Evolutionary conservation across 2,888 invertebrate genomes (phyloP).

Genomic region (Athrips mouffetella): DNA sequence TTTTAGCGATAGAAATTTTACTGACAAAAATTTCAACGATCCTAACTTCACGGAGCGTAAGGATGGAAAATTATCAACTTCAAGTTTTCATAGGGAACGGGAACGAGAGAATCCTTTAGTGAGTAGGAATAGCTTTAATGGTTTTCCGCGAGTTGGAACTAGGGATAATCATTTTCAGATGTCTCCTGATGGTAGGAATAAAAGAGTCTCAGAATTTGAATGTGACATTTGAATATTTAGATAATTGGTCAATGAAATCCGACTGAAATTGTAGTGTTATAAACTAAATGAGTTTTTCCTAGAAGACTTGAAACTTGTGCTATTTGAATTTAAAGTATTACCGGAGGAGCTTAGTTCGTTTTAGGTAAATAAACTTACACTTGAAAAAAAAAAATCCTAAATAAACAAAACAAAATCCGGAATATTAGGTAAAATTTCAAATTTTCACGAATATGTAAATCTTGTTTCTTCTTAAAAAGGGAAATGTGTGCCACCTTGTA

Average conservation of each 20-base stretch:
- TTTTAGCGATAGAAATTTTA: conserved; percentile 44
- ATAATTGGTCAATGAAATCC: conserved; percentile 18
- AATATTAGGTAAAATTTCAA: conserved; percentile 22
- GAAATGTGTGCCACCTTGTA: conserved; percentile 8
- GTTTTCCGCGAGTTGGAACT: conserved; percentile 64
- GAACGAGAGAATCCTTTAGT: conserved; percentile 68
- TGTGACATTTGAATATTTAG: conserved; percentile 71
- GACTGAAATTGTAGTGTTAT: conserved; percentile 18
- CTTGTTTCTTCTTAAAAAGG: conserved; percentile 12
- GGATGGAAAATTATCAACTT: conserved; percentile 68
- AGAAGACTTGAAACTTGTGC: not conserved
- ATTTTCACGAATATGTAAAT: conserved; percentile 14
- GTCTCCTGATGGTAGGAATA: conserved; percentile 69
- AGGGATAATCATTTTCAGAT: conserved; percentile 66
- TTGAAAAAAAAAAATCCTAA: no score
- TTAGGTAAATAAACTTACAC: no score
- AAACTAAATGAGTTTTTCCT: not conserved
- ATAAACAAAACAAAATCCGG: no score
- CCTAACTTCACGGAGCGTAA: conserved; percentile 54
- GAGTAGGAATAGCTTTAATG: conserved; percentile 73
- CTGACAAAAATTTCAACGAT: conserved; percentile 48
- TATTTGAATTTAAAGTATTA: not conserved
- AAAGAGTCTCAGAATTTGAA: conserved; percentile 81
- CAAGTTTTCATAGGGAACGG: conserved; percentile 69
- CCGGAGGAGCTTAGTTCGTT: no score